A percentile compares a stretch with the other conserved stretches of the same genome.
Conservation (phyloP, 1,140 invertebrate species). For the Zelostemma sp. region DNA sequence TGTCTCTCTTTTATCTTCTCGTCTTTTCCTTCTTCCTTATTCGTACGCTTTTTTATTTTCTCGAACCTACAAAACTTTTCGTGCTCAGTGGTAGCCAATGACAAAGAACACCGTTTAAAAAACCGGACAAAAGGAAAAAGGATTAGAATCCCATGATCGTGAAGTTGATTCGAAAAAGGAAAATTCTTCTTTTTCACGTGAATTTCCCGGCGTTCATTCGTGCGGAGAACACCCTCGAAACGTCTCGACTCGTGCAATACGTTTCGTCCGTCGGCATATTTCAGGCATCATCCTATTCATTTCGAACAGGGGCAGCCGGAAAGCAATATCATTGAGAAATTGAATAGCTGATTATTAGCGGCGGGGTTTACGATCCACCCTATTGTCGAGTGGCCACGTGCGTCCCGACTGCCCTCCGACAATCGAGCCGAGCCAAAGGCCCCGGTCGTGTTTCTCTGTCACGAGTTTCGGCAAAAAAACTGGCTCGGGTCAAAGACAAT, state of each 20-base stretch:
- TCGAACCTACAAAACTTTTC: slow-evolving; percentile 28
- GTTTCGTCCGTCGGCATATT: slow-evolving; percentile 56
- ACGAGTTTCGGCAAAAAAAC: slow-evolving; percentile 17
- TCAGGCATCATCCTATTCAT: slow-evolving; percentile 57
- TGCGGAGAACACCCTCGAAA: slow-evolving; percentile 21
- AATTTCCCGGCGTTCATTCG: slow-evolving; percentile 24
- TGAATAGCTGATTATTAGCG: slow-evolving; percentile 67
- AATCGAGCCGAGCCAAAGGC: slow-evolving; percentile 18
- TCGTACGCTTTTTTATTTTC: slow-evolving; percentile 18
- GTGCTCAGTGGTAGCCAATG: slow-evolving; percentile 31
- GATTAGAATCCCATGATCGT: not conserved
- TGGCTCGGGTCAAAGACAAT: slow-evolving; percentile 38
- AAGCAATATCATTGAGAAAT: slow-evolving; percentile 66
- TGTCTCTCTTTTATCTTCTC: slow-evolving; percentile 40
- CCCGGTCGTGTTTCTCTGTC: slow-evolving; percentile 8
- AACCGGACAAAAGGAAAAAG: not conserved
- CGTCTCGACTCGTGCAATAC: slow-evolving; percentile 30
- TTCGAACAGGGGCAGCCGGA: slow-evolving; percentile 37
- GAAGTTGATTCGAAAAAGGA: not conserved
- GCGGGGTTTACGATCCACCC: slow-evolving; percentile 50
- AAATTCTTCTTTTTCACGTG: not conserved
- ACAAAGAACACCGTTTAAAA: slow-evolving; percentile 27
- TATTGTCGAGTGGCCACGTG: slow-evolving; percentile 68
- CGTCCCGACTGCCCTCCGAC: slow-evolving; percentile 24
- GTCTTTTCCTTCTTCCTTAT: slow-evolving; percentile 30